These are phyloP conservation scores for Congeria kusceri DNA, from an alignment of 2,888 invertebrate species.

Conservation along the genomic window DNA sequence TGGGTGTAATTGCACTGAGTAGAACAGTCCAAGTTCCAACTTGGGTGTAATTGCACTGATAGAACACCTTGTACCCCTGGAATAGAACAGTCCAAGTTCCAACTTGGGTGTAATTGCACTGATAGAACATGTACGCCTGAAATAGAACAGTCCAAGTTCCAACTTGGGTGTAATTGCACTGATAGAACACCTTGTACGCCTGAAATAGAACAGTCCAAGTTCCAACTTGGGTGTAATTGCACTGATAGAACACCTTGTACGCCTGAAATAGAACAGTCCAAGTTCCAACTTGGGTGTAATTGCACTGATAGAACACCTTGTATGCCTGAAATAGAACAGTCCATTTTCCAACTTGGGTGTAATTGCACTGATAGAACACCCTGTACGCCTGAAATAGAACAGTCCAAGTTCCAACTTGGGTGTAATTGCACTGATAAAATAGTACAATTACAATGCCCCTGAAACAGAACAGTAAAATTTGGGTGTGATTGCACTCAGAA, in stretches of 20 bases:
- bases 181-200: too few relatives aligned
- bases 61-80: not conserved
- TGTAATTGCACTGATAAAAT: too few relatives aligned
- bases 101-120: too few relatives aligned
- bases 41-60: too few relatives aligned
- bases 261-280: slow-evolving; percentile 94
- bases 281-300: slow-evolving; percentile 93
- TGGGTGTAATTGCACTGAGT: not conserved
- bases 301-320: slow-evolving; percentile 98
- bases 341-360: not conserved
- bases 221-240: slow-evolving; percentile 77
- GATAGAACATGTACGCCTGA: too few relatives aligned
- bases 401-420: too few relatives aligned
- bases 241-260: not conserved
- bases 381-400: not conserved
- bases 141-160: too few relatives aligned
- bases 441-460: too few relatives aligned
- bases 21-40: not conserved
- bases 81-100: not conserved
- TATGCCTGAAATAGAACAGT: slow-evolving; percentile 90
- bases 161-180: too few relatives aligned
- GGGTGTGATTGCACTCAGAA: too few relatives aligned
- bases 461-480: too few relatives aligned
- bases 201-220: slow-evolving; percentile 88
- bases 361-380: not conserved